A percentile compares a stretch with the other conserved stretches of the same genome.
phyloP scores from a whole-genome alignment of 2,113 vertebrate genomes.

The Oenanthe melanoleuca region DNA sequence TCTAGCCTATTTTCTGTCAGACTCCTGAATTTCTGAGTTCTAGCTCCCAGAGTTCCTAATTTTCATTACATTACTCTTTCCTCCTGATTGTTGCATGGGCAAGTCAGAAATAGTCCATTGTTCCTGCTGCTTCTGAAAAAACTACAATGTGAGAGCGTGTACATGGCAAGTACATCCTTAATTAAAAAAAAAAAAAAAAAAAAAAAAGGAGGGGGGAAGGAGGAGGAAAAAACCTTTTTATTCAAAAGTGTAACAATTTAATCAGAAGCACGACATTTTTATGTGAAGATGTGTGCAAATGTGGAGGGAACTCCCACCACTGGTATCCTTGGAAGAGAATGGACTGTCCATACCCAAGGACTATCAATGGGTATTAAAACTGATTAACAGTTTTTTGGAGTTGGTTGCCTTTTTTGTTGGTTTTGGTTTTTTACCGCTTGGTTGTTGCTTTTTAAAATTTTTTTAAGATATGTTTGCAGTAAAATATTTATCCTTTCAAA shows the following conservation, averaged over 20 bases:
- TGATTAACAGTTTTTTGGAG: not conserved
- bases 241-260: not conserved
- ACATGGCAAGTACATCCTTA: not conserved
- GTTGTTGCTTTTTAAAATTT: not conserved
- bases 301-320: not conserved
- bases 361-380: not conserved
- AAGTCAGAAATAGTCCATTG: not conserved
- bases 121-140: not conserved
- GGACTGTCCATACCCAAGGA: not conserved
- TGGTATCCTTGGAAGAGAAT: not conserved
- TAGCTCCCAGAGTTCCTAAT: not conserved
- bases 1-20: not conserved
- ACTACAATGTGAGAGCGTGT: not conserved
- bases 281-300: not conserved
- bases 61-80: not conserved
- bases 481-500: not conserved
- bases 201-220: fast-evolving
- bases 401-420: not conserved
- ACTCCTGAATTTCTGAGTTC: not conserved
- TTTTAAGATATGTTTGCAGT: not conserved
- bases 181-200: not conserved
- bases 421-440: too few relatives aligned
- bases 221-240: not conserved
- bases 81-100: not conserved
- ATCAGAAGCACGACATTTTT: not conserved